Evolutionary conservation across 2,797 vertebrate genomes (phyloP), one percentile per base, ranked within the genome.

Genomic region (Sphenodon punctatus): DNA sequence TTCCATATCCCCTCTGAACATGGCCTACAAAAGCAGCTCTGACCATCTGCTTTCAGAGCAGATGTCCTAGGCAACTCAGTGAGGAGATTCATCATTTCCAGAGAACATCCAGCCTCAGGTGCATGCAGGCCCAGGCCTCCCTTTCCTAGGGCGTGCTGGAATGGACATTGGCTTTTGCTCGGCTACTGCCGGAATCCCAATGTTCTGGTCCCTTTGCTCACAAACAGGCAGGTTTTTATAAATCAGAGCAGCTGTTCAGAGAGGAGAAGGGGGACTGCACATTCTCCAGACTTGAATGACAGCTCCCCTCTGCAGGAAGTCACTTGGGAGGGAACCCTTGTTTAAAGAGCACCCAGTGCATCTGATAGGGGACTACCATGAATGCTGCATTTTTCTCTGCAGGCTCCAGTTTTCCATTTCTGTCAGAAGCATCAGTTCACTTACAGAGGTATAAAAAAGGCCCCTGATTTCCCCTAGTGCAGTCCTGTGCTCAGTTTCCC

Each of bases 191-290:
- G n/a, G n/a, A n/a, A n/a, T n/a, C n/a, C n/a, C n/a, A n/a, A n/a
- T n/a, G n/a, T n/a, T n/a, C n/a, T n/a, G n/a, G n/a, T n/a, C n/a
- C n/a, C n/a, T n/a, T n/a, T n/a, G n/a, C n/a, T n/a, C 75, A 79
- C 89, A 84, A 67, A 86, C 59, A 91, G 86, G 90, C 91, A 84
- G 86, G 87, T 85, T 89, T n/a, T 90, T 78, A 85, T 64, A 73
- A 91, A 89, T 84, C 17, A 69, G 81, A 63, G 46, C 86, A 88
- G 72, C 86, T 60, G 86, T 60, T 34, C 81, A 79, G 80, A 83
- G 81, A 81, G 75, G 76, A 83, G 91, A 30, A 58, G 51, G 82
- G 56, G 68, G 2, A 1, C 64, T 69, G 80, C 23, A 48, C 59
- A 13, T 73, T 67, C 74, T 80, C 84, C 86, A 67, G 71, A 4